Base-by-base conservation (phyloP, 2,113 vertebrate genomes). In the Condylura cristata region DNA sequence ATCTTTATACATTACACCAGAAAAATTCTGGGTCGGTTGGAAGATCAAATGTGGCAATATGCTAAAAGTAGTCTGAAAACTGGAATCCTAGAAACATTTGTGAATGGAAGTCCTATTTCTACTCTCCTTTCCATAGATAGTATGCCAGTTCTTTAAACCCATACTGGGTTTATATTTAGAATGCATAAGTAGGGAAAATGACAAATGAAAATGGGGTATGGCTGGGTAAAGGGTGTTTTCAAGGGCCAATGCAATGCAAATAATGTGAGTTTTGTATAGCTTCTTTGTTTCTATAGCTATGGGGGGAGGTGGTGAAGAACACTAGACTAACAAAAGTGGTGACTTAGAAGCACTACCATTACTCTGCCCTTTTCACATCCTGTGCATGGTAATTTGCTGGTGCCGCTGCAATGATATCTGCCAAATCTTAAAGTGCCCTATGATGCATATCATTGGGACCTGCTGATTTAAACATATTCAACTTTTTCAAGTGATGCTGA, bases 171-270 rank as follows among this genome's bases (percentile, higher is more conserved):
- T 93, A 89, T 93, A 90, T 85, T 90, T 61, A 82, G 81, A 90
- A 95, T 85, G 63, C 1, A 1, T 87, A 91, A 81, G 3, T 44
- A 91, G 76, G 58, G 66, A 70, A 87, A 92, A 94, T 70, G n/a
- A 93, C 68, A 80, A 84, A 61, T 66, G 70, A 86, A 96, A 91
- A 90, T 51, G 48, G 71, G 80, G 30, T 90, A 95, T 44, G 37
- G 60, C 87, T 93, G 51, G 34, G 74, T 89, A 95, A 95, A 87
- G 75, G 61, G 72, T 94, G 63, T 93, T 96, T 96, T 91, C 90
- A 96, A 97, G 91, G 85, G 56, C 65, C 90, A 95, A 88, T 93
- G 93, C 90, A 94, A 96, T 92, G 92, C 91, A 95, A 96, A 97
- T 89, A 95, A 95, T 61, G 72, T 86, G 83, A 81, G 78, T 95